Percentiles rank a stretch among this genome's conserved stretches.
Conservation (phyloP, 53 echinoderm and acorn worm species). For the Henricia sp. region DNA sequence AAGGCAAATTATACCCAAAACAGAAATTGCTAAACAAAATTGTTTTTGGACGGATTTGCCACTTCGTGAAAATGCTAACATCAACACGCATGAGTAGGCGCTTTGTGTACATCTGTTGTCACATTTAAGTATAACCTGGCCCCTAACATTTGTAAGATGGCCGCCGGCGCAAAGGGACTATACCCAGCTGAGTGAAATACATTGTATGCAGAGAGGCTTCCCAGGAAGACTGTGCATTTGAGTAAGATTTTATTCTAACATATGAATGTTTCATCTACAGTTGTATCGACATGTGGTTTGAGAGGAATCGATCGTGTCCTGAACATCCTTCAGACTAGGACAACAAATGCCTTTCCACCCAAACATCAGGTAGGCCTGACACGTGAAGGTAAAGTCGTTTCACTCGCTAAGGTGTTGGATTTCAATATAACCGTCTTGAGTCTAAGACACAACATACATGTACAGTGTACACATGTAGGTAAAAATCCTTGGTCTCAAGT, state of each 20-base stretch:
- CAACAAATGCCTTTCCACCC: too few species aligned
- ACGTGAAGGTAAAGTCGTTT: too few species aligned
- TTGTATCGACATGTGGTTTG: slow-evolving; percentile 97
- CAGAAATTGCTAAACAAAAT: too few species aligned
- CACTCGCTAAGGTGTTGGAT: too few species aligned
- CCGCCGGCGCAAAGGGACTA: neutral
- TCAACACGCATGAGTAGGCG: neutral
- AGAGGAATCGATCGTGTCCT: slow-evolving; percentile 91
- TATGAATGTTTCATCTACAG: slow-evolving; percentile 55
- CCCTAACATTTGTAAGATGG: neutral
- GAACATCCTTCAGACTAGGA: slow-evolving; percentile 87
- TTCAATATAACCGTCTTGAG: too few species aligned
- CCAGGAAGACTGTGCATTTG: neutral
- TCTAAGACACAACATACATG: too few species aligned
- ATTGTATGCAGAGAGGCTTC: neutral
- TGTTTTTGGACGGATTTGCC: too few species aligned
- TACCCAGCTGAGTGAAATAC: neutral
- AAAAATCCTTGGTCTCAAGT: too few species aligned
- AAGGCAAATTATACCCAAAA: too few species aligned
- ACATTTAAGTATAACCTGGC: neutral
- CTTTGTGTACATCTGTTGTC: neutral
- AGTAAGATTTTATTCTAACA: neutral
- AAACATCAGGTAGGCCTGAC: too few species aligned
- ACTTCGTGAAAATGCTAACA: too few species aligned
- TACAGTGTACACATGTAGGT: too few species aligned